Conservation (phyloP, 2,888 invertebrate genomes). For the Eupithecia abbreviata region DNA sequence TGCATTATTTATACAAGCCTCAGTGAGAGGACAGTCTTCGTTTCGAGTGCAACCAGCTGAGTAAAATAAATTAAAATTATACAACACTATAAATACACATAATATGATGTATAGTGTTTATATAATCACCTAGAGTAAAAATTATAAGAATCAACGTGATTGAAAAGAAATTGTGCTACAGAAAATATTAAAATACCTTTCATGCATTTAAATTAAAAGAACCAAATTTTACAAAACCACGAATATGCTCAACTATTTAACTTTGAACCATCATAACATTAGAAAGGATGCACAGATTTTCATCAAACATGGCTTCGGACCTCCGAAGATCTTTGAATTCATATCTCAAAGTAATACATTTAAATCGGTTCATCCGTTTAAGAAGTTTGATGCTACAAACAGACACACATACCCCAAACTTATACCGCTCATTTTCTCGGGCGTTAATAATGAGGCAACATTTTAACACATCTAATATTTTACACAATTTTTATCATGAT, state of each 20-base stretch:
- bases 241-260: neutral
- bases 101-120: neutral
- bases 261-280: neutral
- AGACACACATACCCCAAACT: neutral
- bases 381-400: neutral
- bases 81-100: slow-evolving; percentile 44
- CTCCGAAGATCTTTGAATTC: neutral
- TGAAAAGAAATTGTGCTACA: neutral
- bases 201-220: neutral
- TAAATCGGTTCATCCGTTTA: neutral
- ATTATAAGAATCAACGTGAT: neutral
- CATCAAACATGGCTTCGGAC: neutral
- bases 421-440: neutral
- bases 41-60: slow-evolving; percentile 93
- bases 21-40: slow-evolving; percentile 92
- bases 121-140: neutral
- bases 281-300: neutral
- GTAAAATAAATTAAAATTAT: slow-evolving; percentile 63
- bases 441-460: neutral
- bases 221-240: neutral
- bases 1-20: slow-evolving; percentile 92
- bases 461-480: neutral
- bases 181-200: neutral
- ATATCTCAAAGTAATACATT: neutral
- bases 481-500: neutral